These are phyloP conservation scores for Laothoe populi DNA, from an alignment of 2,888 invertebrate genomes.

Conservation along the genomic window DNA sequence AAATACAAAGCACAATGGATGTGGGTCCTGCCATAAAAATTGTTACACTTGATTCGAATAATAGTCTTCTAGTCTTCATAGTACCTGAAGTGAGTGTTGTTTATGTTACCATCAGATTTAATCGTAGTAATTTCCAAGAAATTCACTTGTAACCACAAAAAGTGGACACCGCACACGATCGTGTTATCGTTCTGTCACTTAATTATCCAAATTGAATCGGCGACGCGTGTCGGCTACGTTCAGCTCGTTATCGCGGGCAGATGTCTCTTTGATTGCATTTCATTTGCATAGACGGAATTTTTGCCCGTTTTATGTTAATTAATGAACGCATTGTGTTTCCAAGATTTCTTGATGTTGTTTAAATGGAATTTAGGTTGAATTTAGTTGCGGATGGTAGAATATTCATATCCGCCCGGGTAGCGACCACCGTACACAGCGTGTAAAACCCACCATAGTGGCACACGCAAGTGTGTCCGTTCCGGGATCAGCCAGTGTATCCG, in stretches of 20 bases:
- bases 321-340: slow-evolving; percentile 2
- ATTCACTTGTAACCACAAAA: background rate
- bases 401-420: too few relatives aligned
- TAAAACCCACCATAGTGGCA: too few relatives aligned
- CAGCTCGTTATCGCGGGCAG: slow-evolving; percentile 27
- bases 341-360: background rate
- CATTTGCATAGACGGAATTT: slow-evolving; percentile 31
- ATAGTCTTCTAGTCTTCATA: too few relatives aligned
- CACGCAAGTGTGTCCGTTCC: too few relatives aligned
- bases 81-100: too few relatives aligned
- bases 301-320: slow-evolving; percentile 25
- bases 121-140: background rate
- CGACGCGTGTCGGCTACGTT: slow-evolving; percentile 28
- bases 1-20: too few relatives aligned
- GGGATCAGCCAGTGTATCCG: too few relatives aligned
- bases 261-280: slow-evolving; percentile 32
- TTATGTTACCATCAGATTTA: background rate
- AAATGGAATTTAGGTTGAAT: too few relatives aligned
- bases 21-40: too few relatives aligned
- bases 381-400: too few relatives aligned
- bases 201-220: slow-evolving; percentile 74
- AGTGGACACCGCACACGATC: background rate
- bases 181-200: slow-evolving; percentile 71
- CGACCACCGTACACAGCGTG: too few relatives aligned
- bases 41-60: too few relatives aligned